Evolutionary conservation across 1,140 invertebrate genomes (phyloP), one percentile per base, ranked within the genome.

Genomic region (Parapsyche elsis): DNA sequence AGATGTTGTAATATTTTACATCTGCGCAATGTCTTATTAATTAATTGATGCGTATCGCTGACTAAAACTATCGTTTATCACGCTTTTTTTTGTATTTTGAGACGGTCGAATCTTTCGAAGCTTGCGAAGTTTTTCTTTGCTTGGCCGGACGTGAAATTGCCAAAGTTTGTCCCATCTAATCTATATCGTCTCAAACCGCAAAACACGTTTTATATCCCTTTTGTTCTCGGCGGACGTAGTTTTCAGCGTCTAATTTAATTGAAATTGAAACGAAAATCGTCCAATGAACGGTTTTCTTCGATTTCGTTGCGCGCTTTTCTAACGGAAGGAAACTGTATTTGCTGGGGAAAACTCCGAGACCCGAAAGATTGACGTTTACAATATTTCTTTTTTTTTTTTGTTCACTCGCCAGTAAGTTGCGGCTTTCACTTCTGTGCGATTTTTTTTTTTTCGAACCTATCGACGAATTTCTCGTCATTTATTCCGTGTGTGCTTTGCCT

Each of bases 201-300:
- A 21, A 57, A 61, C 16, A 61, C 57, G n/a, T 61, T 21, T 61
- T 19, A 61, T 21, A 61, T 61, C 57, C 21, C 57, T 61, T 61
- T 61, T 61, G 16, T 61, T 21, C 16, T 16, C 9, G 1, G 14
- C 16, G 19, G 5, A 61, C 16, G 57, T 16, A 61, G 9, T 61
- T 16, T 61, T 61, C 57, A 21, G 19, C 57, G 57, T 61, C 16
- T 61, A 61, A 61, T 61, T 61, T 61, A 61, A 61, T 61, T 61
- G 57, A 61, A 61, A 21, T 61, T 61, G 9, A 61, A 53, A 19
- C 49, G 49, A 12, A 53, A 61, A 61, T 1, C 57, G 16, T 61
- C 14, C 7, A 61, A 21, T 21, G 16, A 21, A 19, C 57, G 9
- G 5, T 61, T 5, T 61, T 61, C 57, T 19, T 19, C 57, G 57